These are phyloP conservation scores for Stegostoma tigrinum DNA, from an alignment of 2,113 vertebrate species.

Conservation along the genomic window DNA sequence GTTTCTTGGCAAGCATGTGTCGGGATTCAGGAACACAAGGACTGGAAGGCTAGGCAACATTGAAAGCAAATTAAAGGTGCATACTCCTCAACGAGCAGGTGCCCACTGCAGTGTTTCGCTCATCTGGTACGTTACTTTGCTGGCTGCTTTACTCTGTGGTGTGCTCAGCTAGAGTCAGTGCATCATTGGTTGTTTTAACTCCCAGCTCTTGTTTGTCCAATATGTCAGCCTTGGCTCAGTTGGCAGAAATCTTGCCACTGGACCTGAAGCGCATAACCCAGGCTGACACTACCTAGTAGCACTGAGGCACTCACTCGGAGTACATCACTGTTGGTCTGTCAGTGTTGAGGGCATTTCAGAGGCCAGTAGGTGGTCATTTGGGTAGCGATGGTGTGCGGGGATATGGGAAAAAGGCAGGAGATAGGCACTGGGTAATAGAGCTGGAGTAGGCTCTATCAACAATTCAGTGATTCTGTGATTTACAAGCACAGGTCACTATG, in stretches of 20 bases:
- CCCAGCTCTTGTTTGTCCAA: background rate
- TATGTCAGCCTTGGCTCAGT: background rate
- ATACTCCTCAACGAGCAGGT: background rate
- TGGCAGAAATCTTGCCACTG: background rate
- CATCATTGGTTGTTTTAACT: background rate
- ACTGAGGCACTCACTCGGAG: background rate
- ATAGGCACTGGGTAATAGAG: no score
- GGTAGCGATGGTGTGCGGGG: no score
- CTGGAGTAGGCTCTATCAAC: no score
- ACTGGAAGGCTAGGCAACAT: background rate
- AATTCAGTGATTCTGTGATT: no score
- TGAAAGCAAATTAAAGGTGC: background rate
- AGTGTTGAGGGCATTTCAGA: background rate
- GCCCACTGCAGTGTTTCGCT: background rate
- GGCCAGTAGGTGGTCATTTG: no score
- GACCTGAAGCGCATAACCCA: background rate
- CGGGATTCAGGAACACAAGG: background rate
- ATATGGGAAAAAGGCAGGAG: no score
- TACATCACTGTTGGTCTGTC: background rate
- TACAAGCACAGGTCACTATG: background rate
- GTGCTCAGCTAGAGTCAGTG: background rate
- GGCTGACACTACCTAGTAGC: background rate
- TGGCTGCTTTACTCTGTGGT: no score
- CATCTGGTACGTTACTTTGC: no score
- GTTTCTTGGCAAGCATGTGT: background rate